Conservation (phyloP, 2,113 vertebrate species). For the Boleophthalmus pectinirostris region DNA sequence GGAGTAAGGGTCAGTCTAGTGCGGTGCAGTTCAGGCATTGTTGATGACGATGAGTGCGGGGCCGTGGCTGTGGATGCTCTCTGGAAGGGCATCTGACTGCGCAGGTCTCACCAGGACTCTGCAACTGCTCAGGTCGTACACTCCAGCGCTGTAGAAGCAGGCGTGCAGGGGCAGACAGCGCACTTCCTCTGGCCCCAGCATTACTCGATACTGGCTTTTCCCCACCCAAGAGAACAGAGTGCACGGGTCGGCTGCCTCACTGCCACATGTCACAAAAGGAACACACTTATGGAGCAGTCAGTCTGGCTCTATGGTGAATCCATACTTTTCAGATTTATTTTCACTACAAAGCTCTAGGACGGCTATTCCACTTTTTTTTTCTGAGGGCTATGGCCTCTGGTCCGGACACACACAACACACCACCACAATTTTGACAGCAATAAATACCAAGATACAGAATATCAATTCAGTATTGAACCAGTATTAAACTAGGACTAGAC, state of each 20-base stretch:
- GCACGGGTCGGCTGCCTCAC: conserved; percentile 86
- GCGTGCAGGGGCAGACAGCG: conserved; percentile 84
- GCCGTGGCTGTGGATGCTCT: conserved; percentile 90
- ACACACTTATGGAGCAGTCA: background rate
- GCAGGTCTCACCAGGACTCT: conserved; percentile 88
- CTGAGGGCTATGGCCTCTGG: no score
- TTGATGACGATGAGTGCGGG: conserved; percentile 95
- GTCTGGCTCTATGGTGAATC: no score
- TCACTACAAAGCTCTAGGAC: no score
- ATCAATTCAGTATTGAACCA: no score
- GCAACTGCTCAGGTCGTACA: conserved; percentile 94
- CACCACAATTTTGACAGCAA: no score
- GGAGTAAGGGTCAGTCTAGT: no score
- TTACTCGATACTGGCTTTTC: conserved; percentile 91
- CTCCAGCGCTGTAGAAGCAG: conserved; percentile 91
- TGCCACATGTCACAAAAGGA: conserved; percentile 68
- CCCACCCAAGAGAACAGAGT: conserved; percentile 94
- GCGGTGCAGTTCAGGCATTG: conserved; percentile 71
- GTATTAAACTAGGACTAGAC: no score
- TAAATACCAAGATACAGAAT: no score
- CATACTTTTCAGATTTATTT: no score
- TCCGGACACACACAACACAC: no score
- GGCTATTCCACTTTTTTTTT: no score
- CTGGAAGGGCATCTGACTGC: conserved; percentile 83
- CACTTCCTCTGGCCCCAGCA: conserved; percentile 85